Evolutionary conservation across 1,140 invertebrate species (phyloP).

Genomic region (Sesamia nonagrioides): DNA sequence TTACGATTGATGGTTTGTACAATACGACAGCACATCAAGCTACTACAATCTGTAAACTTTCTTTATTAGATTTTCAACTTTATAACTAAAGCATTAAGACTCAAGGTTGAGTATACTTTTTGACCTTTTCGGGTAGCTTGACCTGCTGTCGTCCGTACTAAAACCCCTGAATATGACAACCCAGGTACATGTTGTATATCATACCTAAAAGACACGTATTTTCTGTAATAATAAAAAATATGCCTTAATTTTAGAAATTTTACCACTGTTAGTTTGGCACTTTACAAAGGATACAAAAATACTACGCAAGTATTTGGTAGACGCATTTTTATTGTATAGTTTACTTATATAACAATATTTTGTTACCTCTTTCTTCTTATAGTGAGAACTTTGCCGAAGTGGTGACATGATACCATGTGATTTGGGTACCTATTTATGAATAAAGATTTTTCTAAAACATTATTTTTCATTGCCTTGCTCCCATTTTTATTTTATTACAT

Average conservation of each 20-base stretch:
- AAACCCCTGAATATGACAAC: too few species aligned
- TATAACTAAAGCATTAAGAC: too few species aligned
- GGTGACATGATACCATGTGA: conserved; percentile 46
- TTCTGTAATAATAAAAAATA: neutral
- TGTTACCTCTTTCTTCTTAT: conserved; percentile 3
- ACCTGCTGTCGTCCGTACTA: too few species aligned
- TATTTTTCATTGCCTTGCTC: neutral
- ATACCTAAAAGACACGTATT: too few species aligned
- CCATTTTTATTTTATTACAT: too few species aligned
- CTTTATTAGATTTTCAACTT: too few species aligned
- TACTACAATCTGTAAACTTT: too few species aligned
- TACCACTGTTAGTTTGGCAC: neutral
- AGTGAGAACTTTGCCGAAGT: conserved; percentile 36
- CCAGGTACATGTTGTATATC: too few species aligned
- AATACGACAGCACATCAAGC: too few species aligned
- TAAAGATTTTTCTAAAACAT: conserved; percentile 32
- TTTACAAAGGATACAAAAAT: conserved; percentile 1
- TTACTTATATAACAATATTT: neutral
- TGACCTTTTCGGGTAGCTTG: too few species aligned
- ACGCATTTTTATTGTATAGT: conserved; percentile 24
- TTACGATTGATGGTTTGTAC: too few species aligned
- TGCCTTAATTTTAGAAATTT: neutral
- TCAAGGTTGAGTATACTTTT: too few species aligned
- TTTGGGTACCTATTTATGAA: conserved; percentile 49
- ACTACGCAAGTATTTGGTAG: neutral